Conservation (phyloP, 2,888 invertebrate species). For the Drosophila setosimentum region DNA sequence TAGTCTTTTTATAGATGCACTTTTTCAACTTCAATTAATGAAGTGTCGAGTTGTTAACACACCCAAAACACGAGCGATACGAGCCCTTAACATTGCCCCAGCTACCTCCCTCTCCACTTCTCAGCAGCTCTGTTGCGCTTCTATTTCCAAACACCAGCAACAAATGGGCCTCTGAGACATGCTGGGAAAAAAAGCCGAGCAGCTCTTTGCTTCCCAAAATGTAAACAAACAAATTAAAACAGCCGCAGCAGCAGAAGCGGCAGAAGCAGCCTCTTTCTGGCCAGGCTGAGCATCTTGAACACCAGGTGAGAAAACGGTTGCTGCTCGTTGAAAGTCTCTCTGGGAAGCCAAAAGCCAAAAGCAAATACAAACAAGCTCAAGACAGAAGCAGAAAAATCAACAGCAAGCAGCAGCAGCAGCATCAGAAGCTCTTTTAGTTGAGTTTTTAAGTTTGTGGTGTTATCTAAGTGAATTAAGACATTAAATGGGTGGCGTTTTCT, state of each 20-base stretch:
- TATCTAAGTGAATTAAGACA: conserved; percentile 47
- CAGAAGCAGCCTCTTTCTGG: conserved; percentile 39
- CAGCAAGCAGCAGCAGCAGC: conserved; percentile 34
- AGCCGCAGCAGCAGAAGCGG: conserved; percentile 59
- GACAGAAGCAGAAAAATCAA: conserved; percentile 49
- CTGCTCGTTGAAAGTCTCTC: conserved; percentile 34
- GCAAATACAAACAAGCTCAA: conserved; percentile 47
- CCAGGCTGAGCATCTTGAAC: conserved; percentile 44
- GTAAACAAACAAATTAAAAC: conserved; percentile 81
- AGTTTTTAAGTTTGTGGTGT: conserved; percentile 27
- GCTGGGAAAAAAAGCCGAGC: conserved; percentile 62
- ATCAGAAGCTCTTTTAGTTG: conserved; percentile 65
- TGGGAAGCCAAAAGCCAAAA: conserved; percentile 40
- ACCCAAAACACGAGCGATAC: conserved; percentile 65
- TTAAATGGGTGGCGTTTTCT: conserved; percentile 33
- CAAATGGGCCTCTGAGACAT: conserved; percentile 42
- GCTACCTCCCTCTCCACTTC: neutral
- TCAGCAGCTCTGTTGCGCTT: conserved; percentile 18
- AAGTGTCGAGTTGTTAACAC: conserved; percentile 81
- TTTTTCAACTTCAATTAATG: conserved; percentile 81
- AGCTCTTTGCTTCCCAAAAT: conserved; percentile 60
- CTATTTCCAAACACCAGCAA: conserved; percentile 70
- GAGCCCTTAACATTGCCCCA: conserved; percentile 22
- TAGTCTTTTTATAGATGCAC: conserved; percentile 80
- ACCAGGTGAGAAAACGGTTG: conserved; percentile 75